These are phyloP conservation scores for Diprion similis DNA, from an alignment of 1,140 invertebrate species.

Conservation along the genomic window DNA sequence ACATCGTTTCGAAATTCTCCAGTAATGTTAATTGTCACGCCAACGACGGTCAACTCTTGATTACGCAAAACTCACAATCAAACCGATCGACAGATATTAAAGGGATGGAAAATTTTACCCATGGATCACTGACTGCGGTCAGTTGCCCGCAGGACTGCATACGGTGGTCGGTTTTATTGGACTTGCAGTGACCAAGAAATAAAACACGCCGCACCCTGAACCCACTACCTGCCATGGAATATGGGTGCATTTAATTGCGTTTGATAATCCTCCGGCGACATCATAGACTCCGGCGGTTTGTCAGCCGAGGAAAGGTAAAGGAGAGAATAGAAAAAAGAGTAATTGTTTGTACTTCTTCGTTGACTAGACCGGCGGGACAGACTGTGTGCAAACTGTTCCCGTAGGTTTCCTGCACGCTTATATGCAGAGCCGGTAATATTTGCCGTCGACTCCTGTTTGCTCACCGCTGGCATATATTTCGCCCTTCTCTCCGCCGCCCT, in stretches of 20 bases:
- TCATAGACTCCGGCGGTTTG: not conserved
- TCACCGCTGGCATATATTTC: constrained; percentile 25
- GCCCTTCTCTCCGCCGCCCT: not conserved
- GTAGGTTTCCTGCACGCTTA: constrained; percentile 8
- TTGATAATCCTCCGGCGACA: not conserved
- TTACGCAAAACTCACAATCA: too few relatives aligned
- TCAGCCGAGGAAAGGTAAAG: not conserved
- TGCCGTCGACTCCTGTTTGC: constrained; percentile 32
- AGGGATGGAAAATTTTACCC: too few relatives aligned
- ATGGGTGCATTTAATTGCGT: not conserved
- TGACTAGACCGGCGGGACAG: not conserved
- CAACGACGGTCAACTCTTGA: too few relatives aligned
- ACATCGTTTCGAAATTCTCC: too few relatives aligned
- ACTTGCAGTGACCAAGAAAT: too few relatives aligned
- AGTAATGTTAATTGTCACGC: too few relatives aligned
- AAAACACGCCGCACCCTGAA: too few relatives aligned
- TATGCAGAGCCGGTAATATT: constrained; percentile 31
- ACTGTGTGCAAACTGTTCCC: constrained; percentile 3
- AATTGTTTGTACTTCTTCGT: not conserved
- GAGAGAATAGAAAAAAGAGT: not conserved
- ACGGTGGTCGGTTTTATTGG: too few relatives aligned
- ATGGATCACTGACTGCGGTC: too few relatives aligned
- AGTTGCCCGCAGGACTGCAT: too few relatives aligned
- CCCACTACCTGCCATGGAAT: too few relatives aligned
- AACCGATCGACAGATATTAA: too few relatives aligned